Evolutionary conservation across 1,140 invertebrate genomes (phyloP), one percentile per base, ranked within the genome.

Genomic region (Ganaspis sp.): DNA sequence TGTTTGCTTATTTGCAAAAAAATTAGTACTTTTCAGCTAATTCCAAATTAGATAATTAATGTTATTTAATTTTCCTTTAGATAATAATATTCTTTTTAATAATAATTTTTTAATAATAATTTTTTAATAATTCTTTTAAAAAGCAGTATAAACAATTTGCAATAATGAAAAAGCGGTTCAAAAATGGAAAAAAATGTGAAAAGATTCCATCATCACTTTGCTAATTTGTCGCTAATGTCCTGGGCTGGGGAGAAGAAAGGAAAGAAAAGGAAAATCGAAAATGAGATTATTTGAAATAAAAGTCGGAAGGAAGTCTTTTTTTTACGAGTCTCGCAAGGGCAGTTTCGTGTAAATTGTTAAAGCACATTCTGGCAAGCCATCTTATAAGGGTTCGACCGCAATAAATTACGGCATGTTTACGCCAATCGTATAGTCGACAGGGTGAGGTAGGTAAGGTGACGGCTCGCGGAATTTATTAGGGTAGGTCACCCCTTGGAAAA

Each of bases 391-490:
- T 71, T 37, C 26, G 21, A 29, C 58, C 37, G 6, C 76, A 79
- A 85, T 87, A 85, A 87, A 87, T 86, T 85, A 85, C 70, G 73
- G 74, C 70, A 70, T 80, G 79, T 85, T 87, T 86, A 86, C 84
- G 83, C 83, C 84, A 87, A 87, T 87, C 86, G 79, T 64, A 40
- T 45, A 69, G 54, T 54, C 70, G 73, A 58, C 75, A 45, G 71
- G 78, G 70, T 29, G 73, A 77, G 82, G 72, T 75, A 83, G 75
- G 70, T 72, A 64, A 78, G 78, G 70, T 79, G 70, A 77, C 37
- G 71, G 37, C 42, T 34, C 42, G 49, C 23, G 53, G 12, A 45
- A 72, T 71, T 38, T 71, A 71, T 71, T 42, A 29, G 70, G 37
- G 21, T 42, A 42, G 38, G 70, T 71, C 15, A n/a, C 21, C 40